A percentile compares a stretch with the other conserved stretches of the same genome.
phyloP scores from a whole-genome alignment of 2,113 vertebrate species.

The Montifringilla adamsi region DNA sequence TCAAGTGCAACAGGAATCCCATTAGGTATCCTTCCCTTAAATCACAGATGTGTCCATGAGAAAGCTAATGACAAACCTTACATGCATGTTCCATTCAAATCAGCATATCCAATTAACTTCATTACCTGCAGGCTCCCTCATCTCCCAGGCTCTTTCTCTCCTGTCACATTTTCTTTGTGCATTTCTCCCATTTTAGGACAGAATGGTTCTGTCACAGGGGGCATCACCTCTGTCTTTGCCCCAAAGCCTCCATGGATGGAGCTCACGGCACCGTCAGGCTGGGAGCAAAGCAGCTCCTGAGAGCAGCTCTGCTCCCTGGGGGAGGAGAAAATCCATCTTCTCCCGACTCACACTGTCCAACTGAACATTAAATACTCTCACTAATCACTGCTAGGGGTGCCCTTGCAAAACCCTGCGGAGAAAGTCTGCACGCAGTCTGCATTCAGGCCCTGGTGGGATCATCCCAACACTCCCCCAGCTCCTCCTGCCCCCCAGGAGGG shows the following conservation, averaged over 20 bases:
- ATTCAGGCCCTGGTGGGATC: not conserved
- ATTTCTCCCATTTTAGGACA: not conserved
- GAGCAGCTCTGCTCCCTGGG: not conserved
- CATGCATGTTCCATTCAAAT: constrained; percentile 60
- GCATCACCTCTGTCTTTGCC: not conserved
- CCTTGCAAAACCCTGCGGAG: not conserved
- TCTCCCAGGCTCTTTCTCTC: not conserved
- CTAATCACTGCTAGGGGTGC: not conserved
- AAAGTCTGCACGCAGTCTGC: not conserved
- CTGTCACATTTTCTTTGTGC: constrained; percentile 38
- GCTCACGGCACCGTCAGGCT: not conserved
- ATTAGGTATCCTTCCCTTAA: constrained; percentile 52
- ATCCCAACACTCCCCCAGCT: not conserved
- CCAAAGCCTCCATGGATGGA: not conserved
- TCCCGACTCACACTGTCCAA: not conserved
- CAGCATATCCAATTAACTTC: constrained; percentile 70
- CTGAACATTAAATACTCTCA: not conserved
- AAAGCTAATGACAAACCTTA: constrained; percentile 67
- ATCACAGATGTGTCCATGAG: constrained; percentile 40
- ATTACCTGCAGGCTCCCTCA: constrained; percentile 58
- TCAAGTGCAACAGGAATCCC: constrained; percentile 47
- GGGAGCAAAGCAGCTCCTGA: not conserved
- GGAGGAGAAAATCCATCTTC: not conserved
- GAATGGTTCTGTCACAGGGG: not conserved
- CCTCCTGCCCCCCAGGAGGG: not conserved